phyloP scores from a whole-genome alignment of 2,113 vertebrate genomes.

The Vicugna pacos region DNA sequence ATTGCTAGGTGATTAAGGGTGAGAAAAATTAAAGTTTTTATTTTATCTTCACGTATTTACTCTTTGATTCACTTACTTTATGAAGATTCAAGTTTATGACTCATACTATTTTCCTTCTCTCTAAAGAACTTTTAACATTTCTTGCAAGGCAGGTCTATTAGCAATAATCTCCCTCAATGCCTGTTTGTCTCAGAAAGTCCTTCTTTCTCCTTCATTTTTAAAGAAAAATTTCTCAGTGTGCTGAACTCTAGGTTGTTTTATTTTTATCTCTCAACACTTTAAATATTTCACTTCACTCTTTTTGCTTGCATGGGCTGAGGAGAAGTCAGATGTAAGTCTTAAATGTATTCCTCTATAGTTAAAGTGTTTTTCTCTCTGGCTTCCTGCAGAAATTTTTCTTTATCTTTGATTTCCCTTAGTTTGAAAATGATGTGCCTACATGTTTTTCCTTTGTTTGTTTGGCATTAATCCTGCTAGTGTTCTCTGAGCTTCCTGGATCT shows the following conservation, averaged over 20 bases:
- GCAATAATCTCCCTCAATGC: background rate
- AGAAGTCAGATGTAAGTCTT: background rate
- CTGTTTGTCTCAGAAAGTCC: background rate
- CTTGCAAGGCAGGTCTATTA: background rate
- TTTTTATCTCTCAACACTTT: background rate
- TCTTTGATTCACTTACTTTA: background rate
- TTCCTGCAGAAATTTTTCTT: background rate
- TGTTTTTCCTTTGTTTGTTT: background rate
- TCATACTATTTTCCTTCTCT: background rate
- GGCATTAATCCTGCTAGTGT: background rate
- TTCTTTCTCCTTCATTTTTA: background rate
- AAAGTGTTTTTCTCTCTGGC: background rate
- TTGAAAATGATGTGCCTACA: background rate
- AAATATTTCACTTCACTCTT: background rate
- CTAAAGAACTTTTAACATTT: background rate
- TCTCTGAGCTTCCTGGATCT: background rate
- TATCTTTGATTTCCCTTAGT: background rate
- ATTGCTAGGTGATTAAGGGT: background rate
- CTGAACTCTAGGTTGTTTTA: background rate
- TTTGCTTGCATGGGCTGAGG: background rate
- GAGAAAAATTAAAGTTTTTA: background rate
- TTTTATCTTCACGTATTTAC: background rate
- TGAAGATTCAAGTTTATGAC: background rate
- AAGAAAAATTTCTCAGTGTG: background rate
- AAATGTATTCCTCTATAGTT: background rate